Conservation (phyloP, 2,797 vertebrate species). For the Poeciliopsis paucimaculata region DNA sequence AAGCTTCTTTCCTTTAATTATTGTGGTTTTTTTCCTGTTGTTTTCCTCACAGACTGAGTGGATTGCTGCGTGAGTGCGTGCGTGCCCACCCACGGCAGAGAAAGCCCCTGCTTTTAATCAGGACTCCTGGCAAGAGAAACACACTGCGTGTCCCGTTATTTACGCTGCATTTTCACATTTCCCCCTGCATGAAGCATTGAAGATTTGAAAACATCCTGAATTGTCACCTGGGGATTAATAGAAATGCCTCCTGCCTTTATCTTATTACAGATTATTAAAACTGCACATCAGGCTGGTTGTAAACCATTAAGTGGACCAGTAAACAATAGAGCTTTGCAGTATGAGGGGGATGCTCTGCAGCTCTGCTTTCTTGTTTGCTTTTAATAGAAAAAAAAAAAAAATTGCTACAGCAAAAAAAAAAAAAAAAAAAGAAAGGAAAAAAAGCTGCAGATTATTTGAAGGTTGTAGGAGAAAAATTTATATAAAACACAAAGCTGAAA, state of each 20-base stretch:
- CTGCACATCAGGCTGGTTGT: slow-evolving; percentile 14
- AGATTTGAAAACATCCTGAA: neutral
- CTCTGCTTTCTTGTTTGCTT: neutral
- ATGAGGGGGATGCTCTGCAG: slow-evolving; percentile 16
- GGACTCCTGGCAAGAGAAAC: slow-evolving; percentile 19
- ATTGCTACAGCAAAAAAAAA: neutral
- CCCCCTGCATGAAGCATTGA: slow-evolving; percentile 5
- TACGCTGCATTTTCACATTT: neutral
- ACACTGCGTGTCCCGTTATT: slow-evolving; percentile 10
- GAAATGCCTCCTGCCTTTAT: slow-evolving; percentile 2
- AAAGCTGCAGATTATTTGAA: neutral
- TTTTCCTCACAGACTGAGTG: slow-evolving; percentile 20
- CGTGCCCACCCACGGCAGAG: slow-evolving; percentile 10
- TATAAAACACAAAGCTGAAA: neutral
- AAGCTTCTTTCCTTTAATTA: neutral
- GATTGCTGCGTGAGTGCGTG: no score
- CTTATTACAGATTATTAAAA: slow-evolving; percentile 3
- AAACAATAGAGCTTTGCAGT: slow-evolving; percentile 38
- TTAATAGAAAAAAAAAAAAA: neutral
- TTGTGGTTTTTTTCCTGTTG: neutral
- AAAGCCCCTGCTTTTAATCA: slow-evolving; percentile 38
- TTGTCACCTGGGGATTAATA: neutral
- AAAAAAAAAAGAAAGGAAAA: neutral
- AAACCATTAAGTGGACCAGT: slow-evolving; percentile 12
- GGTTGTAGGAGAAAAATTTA: neutral